Conservation (phyloP, 2,888 invertebrate species). For the Salpingus planirostris region DNA sequence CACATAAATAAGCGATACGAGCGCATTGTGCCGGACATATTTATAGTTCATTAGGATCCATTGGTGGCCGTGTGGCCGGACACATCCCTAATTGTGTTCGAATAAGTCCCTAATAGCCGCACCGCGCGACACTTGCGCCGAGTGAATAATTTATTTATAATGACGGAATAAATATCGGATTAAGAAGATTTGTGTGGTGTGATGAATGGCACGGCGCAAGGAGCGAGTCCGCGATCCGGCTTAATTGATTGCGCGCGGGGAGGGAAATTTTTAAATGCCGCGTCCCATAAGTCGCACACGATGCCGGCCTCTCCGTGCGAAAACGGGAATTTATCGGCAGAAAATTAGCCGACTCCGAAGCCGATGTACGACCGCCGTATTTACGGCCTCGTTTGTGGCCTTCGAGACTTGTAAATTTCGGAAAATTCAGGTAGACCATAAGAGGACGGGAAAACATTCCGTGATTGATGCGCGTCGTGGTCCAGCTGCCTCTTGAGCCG, state of each 20-base stretch:
- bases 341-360: conserved; percentile 42
- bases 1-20: conserved; percentile 42
- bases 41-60: conserved; percentile 42
- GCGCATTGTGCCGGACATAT: conserved; percentile 40
- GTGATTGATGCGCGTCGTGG: too few relatives aligned
- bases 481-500: too few relatives aligned
- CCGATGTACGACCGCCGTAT: too few relatives aligned
- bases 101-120: conserved; percentile 41
- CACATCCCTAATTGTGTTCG: conserved; percentile 43
- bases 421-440: too few relatives aligned
- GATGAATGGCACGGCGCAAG: conserved; percentile 32
- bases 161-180: conserved; percentile 43
- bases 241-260: conserved; percentile 29
- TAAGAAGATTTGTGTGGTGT: conserved; percentile 43
- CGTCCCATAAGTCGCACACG: conserved; percentile 11
- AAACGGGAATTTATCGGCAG: conserved; percentile 40
- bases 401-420: too few relatives aligned
- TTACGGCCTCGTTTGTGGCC: too few relatives aligned
- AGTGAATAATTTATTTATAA: conserved; percentile 44
- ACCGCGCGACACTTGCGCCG: conserved; percentile 34
- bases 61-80: conserved; percentile 39
- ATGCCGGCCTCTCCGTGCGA: conserved; percentile 32
- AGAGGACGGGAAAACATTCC: too few relatives aligned
- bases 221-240: conserved; percentile 6
- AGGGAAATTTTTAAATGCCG: not conserved